Evolutionary conservation across 2,113 vertebrate species (phyloP), one percentile per base, ranked within the genome.

Genomic region (Sceloporus undulatus): DNA sequence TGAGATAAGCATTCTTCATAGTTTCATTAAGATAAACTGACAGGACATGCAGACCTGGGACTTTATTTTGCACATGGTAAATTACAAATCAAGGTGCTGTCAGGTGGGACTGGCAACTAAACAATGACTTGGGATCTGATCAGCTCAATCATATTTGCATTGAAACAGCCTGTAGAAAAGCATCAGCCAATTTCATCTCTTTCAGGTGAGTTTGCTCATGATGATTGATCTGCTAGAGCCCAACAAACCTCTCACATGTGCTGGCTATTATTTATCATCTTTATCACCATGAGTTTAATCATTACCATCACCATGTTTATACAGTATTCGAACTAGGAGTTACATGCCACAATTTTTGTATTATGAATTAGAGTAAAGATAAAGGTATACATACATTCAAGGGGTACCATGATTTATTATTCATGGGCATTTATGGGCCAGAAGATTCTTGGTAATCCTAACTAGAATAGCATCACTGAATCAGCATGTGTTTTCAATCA

Each of bases 11-110:
- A 92, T 19, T 27, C 52, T 90, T 87, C 91, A 86, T 79, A 85
- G 75, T 21, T 92, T 94, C 92, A 91, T 89, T 91, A 76, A 95
- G 88, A 94, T 85, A 93, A 93, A 93, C 0, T 0, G 77, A 71
- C 78, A 90, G 11, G 68, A 65, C 25, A 70, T 3, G 1, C 11
- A 91, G 38, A 7, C 1, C 71, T 75, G 87, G 38, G 5, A 70
- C 74, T 87, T 91, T 66, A 87, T 0, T 0, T 86, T 75, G 87
- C 65, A 3, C 1, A 70, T 85, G 11, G 5, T 90, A 91, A 93
- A 91, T 62, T 79, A 85, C 85, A 82, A 93, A 91, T 85, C 21
- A 86, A 87, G 0, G 0, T 82, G 89, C 82, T 90, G 38, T 73
- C 40, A 27, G 16, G 52, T 73, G 25, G 73, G n/a, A 92, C 84